Evolutionary conservation across 2,797 vertebrate genomes (phyloP).

Genomic region (Sebastes goodei): DNA sequence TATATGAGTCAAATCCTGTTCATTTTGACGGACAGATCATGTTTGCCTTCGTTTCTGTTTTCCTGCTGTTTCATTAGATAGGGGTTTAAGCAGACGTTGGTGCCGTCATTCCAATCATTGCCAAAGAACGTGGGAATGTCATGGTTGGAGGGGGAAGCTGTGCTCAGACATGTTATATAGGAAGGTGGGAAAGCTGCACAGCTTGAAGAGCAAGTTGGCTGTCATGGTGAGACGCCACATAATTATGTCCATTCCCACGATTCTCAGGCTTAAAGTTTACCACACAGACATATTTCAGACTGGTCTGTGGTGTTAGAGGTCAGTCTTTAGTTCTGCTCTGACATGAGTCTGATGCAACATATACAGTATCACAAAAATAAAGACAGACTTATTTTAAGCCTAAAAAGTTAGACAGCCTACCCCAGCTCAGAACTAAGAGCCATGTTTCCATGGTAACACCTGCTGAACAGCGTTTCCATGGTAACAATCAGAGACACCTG

Average conservation of each 20-base stretch:
- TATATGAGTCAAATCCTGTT: background rate
- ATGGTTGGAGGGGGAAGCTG: background rate
- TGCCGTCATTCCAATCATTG: background rate
- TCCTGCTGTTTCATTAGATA: background rate
- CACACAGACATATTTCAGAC: background rate
- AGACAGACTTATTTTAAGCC: background rate
- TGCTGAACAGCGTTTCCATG: background rate
- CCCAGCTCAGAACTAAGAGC: background rate
- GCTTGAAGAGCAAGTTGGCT: conserved; percentile 16
- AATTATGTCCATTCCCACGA: background rate
- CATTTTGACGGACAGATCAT: background rate
- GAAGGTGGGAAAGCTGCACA: background rate
- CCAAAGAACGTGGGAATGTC: background rate
- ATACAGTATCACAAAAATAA: background rate
- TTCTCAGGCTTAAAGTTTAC: background rate
- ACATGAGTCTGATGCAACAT: background rate
- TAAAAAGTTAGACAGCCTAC: background rate
- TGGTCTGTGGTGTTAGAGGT: background rate
- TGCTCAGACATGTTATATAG: conserved; percentile 58
- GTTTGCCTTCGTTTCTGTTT: background rate
- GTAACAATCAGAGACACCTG: background rate
- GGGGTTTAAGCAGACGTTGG: background rate
- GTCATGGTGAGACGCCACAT: background rate
- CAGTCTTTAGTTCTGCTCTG: background rate
- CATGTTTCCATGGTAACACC: background rate